Evolutionary conservation across 2,797 vertebrate genomes (phyloP), one percentile per base, ranked within the genome.

Genomic region (Geotrypetes seraphini): DNA sequence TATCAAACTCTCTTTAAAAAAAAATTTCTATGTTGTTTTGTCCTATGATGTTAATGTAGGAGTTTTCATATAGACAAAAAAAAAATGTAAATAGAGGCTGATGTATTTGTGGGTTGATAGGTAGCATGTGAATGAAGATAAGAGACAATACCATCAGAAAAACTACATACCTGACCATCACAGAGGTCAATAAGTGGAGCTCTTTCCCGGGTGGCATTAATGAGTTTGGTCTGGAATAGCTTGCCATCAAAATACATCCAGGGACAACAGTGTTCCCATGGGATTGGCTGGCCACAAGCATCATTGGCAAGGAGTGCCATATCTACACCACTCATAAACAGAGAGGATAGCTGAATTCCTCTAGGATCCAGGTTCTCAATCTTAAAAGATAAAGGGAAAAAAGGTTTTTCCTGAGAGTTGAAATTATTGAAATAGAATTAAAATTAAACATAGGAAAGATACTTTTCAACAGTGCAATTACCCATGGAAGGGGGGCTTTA

Each of bases 231-330:
- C 73, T 97, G 93, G 50, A 96, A 88, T 57, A 97, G 84, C 36
- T 96, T 96, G 42, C 93, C 93, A 36, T 97, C 93, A 56, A 96
- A 97, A 68, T 92, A 97, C 91, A 96, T 93, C 93, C 93, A 97
- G 0, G 93, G 93, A 60, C 93, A 97, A 79, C 92, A 93, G 74
- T 96, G 88, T 57, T 97, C 93, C 91, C 92, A 97, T 3, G 90
- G 92, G 57, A 97, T 77, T 0, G 92, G 92, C 72, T 96, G 92
- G 12, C 92, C 92, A 1, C 93, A 96, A 1, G 83, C 87, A 0
- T 96, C 92, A 2, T 96, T 97, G 37, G 90, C 91, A 47, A 97
- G 91, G 41, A 96, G 69, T 4, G 92, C 92, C 93, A 94, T 96
- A 66, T 97, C 92, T 42, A 96, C 88, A 1, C 92, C 92, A 2